Evolutionary conservation across 1,140 invertebrate genomes (phyloP), one percentile per base, ranked within the genome.

Genomic region (Cyclina sinensis): DNA sequence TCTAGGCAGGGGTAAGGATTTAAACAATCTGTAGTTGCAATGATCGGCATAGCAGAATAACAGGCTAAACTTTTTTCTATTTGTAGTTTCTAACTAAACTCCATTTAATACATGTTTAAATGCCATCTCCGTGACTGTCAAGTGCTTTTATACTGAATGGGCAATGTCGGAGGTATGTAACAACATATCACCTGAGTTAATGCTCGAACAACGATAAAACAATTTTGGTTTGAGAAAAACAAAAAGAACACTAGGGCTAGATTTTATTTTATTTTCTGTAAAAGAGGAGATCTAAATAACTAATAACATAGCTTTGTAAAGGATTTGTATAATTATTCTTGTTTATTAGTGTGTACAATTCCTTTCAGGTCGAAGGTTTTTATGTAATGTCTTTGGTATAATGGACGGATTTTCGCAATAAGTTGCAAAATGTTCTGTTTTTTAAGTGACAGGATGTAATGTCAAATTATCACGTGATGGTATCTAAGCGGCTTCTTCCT

Each of bases 401-500:
- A 78, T 78, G 74, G 74, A 78, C 74, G 74, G 74, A 78, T 4
- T 51, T 32, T 27, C 30, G 46, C n/a, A n/a, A n/a, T n/a, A n/a
- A n/a, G n/a, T n/a, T n/a, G 18, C 7, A 54, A 78, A 48, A 51
- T 78, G 74, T 78, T 35, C 54, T n/a, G n/a, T 51, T 78, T 46
- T 48, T 27, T 24, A 51, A 1, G 46, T 78, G 74, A 78, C 74
- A 27, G 74, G 30, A 78, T 78, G 74, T 78, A 27, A 78, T 46
- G 74, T 78, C 74, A 78, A 30, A 18, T 32, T 16, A 57, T 14
- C 46, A 48, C 46, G 3, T 54, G 46, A 18, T 78, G 74, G 43
- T 35, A 78, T 32, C 35, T 78, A 78, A 16, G 96, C 96, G 12
- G 68, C 91, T 4, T 90, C 91, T 73, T 91, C 92, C 24, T 39